Conservation (phyloP, 2,797 vertebrate species). For the Neosalanx taihuensis region DNA sequence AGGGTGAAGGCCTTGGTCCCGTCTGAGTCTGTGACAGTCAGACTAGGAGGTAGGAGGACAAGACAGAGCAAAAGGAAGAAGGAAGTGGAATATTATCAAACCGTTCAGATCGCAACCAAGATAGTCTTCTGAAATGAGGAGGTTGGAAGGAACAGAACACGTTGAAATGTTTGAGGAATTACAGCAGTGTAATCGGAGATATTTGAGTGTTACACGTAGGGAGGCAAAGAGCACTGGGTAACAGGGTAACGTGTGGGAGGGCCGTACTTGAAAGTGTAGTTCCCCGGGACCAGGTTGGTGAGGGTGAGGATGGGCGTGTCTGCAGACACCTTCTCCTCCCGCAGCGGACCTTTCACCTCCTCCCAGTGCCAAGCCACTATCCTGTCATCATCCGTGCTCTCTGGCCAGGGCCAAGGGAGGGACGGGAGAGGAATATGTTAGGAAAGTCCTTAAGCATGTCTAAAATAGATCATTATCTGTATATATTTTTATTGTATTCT, state of each 20-base stretch:
- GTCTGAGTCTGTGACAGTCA: constrained; percentile 94
- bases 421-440: neutral
- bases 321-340: constrained; percentile 91
- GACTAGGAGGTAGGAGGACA: constrained; percentile 60
- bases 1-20: constrained; percentile 86
- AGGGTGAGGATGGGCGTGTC: constrained; percentile 85
- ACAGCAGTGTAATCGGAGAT: too few species aligned
- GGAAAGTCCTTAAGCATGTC: too few species aligned
- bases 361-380: constrained; percentile 94
- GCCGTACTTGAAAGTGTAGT: constrained; percentile 92
- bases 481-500: too few species aligned
- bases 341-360: constrained; percentile 91
- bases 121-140: too few species aligned
- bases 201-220: too few species aligned
- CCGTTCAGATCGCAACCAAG: too few species aligned
- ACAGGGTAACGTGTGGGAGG: neutral
- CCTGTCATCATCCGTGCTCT: constrained; percentile 95
- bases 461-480: too few species aligned
- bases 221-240: neutral
- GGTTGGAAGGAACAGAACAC: too few species aligned
- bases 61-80: neutral
- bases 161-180: too few species aligned
- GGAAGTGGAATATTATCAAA: too few species aligned
- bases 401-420: constrained; percentile 56
- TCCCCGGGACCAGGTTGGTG: constrained; percentile 88